Base-by-base conservation (phyloP, 1,140 invertebrate genomes). In the Euura lappo region DNA sequence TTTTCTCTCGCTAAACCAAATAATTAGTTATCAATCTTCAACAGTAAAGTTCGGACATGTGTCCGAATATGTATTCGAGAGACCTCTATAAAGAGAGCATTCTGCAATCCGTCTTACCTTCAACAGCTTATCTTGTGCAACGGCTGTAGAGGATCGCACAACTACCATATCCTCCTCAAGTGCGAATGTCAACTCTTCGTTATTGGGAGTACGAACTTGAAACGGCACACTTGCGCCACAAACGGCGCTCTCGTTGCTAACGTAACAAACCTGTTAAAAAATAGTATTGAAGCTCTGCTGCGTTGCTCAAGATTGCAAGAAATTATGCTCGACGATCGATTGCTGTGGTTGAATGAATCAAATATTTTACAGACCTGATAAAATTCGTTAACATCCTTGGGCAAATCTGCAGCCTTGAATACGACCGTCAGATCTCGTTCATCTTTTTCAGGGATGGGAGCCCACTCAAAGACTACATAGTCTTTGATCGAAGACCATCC, bases 151-250 rank as follows among this genome's bases (percentile, higher is more conserved):
- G 51, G 51, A 60, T 60, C 51, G 51, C 13, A 60, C 51, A 60
- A 60, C 51, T 11, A 60, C 51, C 51, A 60, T 60, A 60, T 60
- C 51, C 13, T 60, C 51, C 51, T 60, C 51, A 11, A 60, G 51
- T 8, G 10, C 51, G 13, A 8, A 60, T 0, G 51, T 60, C 13
- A 60, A 60, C 51, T 60, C 51, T 60, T 60, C 51, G 51, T 60
- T 60, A 13, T 51, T 71, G 11, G 46, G 46, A 64, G 2, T 71
- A 10, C 46, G 47, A 11, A 71, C 47, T 60, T 71, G 70, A 60
- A 71, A 71, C 4, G 70, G 70, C 10, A 71, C n/a, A 60, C 70
- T 71, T 60, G 70, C 70, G 6, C 70, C 70, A 71, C 70, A 71
- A 51, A 71, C 70, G 6, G 70, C 46, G 64, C 60, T 51, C 60